phyloP scores from a whole-genome alignment of 2,888 invertebrate genomes.

The Dynastes hyllus region DNA sequence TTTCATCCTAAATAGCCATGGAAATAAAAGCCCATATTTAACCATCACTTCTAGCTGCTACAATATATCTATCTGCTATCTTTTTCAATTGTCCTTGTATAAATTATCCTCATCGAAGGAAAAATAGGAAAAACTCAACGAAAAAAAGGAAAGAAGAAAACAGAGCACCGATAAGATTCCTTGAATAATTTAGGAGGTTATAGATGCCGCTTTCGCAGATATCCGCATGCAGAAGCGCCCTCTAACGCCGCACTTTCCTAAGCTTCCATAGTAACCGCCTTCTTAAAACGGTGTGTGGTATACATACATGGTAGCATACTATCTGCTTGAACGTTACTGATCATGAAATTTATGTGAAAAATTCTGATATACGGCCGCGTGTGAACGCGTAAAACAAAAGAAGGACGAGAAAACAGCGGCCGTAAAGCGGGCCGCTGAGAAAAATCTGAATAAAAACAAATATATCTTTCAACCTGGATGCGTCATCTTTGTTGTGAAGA shows the following conservation, averaged over 20 bases:
- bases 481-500: no score
- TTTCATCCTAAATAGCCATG: no score
- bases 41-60: no score
- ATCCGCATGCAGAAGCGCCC: no score
- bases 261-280: no score
- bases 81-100: no score
- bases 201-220: neutral
- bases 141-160: no score
- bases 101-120: no score
- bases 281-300: neutral
- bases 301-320: neutral
- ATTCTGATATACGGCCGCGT: constrained; percentile 32
- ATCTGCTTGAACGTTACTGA: constrained; percentile 24
- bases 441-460: constrained; percentile 38
- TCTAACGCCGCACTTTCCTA: neutral
- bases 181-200: constrained; percentile 20
- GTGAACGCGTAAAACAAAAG: constrained; percentile 27
- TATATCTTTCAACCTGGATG: constrained; percentile 24
- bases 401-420: neutral
- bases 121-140: no score
- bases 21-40: no score
- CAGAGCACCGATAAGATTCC: neutral
- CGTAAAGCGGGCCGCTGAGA: constrained; percentile 17
- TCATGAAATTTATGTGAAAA: constrained; percentile 29
- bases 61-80: no score